These are phyloP conservation scores for Camponotus vicinus DNA, from an alignment of 1,140 invertebrate species.

Conservation along the genomic window DNA sequence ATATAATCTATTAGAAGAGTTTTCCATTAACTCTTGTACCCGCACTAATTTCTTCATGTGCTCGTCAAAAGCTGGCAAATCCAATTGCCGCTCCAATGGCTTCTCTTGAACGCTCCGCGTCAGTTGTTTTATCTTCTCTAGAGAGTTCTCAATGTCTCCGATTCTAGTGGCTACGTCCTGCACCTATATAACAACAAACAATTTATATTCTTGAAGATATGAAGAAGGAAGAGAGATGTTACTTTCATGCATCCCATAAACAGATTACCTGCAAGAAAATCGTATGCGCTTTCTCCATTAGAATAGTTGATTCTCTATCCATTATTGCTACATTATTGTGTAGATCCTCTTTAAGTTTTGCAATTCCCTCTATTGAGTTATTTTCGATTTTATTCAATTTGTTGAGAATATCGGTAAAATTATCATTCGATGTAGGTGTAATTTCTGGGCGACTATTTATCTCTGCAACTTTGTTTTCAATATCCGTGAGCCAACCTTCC, in stretches of 20 bases:
- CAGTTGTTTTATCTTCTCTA: constrained; percentile 68
- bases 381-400: constrained; percentile 85
- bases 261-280: constrained; percentile 75
- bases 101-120: constrained; percentile 40
- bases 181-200: constrained; percentile 58
- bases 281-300: constrained; percentile 74
- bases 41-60: constrained; percentile 73
- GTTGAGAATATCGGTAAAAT: constrained; percentile 86
- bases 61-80: constrained; percentile 72
- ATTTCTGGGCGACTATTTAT: constrained; percentile 54
- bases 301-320: constrained; percentile 70
- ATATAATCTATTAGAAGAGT: constrained; percentile 75
- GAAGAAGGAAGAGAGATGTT: not conserved
- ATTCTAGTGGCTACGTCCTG: constrained; percentile 65
- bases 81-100: constrained; percentile 56
- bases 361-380: constrained; percentile 71
- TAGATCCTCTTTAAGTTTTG: constrained; percentile 74
- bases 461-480: constrained; percentile 87
- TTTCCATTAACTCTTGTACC: constrained; percentile 79
- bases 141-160: constrained; percentile 65
- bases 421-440: constrained; percentile 73
- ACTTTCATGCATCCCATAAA: not conserved
- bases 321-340: constrained; percentile 71
- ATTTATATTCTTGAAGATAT: not conserved
- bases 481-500: constrained; percentile 85